Percentiles rank a stretch among this genome's conserved stretches.
phyloP scores from a whole-genome alignment of 2,113 vertebrate species.

The rabbit (Oryctolagus cuniculus) region mOryCun1.1 NC_091441.1:104230501-104231000 shows the following conservation, averaged over 20 bases:
- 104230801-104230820: slow-evolving; percentile 5
- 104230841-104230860: slow-evolving; percentile 51
- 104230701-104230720: background rate
- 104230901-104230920: slow-evolving; percentile 45
- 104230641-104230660: background rate
- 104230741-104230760: background rate
- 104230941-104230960: slow-evolving; percentile 72
- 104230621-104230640: background rate
- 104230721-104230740: background rate
- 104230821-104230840: background rate
- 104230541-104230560: background rate
- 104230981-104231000: slow-evolving; percentile 82
- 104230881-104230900: background rate
- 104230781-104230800: slow-evolving; percentile 52
- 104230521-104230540: background rate
- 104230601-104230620: background rate
- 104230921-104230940: slow-evolving; percentile 63
- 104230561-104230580: background rate
- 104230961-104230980: slow-evolving; percentile 72
- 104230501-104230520: background rate
- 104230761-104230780: slow-evolving; percentile 3
- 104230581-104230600: background rate
- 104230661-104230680: background rate
- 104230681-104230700: background rate
- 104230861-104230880: background rate